Evolutionary conservation across 2,888 invertebrate genomes (phyloP).

Genomic region (Scaptomyza reducta): DNA sequence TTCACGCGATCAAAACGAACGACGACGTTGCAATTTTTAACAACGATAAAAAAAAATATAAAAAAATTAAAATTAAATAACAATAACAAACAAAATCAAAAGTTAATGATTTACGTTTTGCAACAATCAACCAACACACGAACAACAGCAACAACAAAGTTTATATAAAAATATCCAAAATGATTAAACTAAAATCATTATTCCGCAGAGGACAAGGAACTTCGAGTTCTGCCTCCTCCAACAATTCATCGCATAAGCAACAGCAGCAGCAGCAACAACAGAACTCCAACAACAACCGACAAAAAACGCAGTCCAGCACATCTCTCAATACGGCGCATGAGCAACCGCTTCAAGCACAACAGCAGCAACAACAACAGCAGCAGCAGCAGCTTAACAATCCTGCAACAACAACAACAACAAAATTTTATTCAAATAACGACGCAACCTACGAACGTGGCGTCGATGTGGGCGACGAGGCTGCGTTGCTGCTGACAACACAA

Average conservation of each 20-base stretch:
- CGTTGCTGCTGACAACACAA: conserved; percentile 61
- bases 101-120: conserved; percentile 75
- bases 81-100: conserved; percentile 6
- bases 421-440: conserved; percentile 76
- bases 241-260: conserved; percentile 68
- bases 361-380: conserved; percentile 35
- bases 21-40: conserved; percentile 37
- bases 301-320: conserved; percentile 81
- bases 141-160: conserved; percentile 13
- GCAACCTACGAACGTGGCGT: conserved; percentile 78
- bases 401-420: conserved; percentile 53
- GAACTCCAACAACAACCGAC: conserved; percentile 74
- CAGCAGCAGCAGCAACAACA: conserved; percentile 43
- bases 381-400: conserved; percentile 42
- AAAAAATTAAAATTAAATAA: conserved; percentile 5
- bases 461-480: conserved; percentile 79
- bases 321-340: conserved; percentile 78
- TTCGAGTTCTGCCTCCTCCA: conserved; percentile 82
- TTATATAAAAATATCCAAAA: conserved; percentile 83
- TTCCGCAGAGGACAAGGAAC: conserved; percentile 93
- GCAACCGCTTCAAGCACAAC: conserved; percentile 51
- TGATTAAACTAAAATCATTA: conserved; percentile 96
- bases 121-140: conserved; percentile 18
- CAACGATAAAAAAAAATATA: conserved; percentile 25
- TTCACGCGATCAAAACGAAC: conserved; percentile 35